phyloP scores from a whole-genome alignment of 1,140 invertebrate species.

The Prorops nasuta region DNA sequence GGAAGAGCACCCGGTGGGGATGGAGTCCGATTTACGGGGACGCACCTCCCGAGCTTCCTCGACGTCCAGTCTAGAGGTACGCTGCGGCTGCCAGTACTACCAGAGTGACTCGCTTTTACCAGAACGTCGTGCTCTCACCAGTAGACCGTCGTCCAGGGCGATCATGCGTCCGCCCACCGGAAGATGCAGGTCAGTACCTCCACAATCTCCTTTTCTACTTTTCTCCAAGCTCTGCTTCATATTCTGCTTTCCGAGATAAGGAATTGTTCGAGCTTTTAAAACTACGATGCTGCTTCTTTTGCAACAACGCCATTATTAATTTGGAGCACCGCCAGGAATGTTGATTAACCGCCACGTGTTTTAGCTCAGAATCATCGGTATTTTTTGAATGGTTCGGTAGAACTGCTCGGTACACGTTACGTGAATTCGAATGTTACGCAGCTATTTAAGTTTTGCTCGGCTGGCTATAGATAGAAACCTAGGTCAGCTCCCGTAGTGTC shows the following conservation, averaged over 20 bases:
- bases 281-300: too few relatives aligned
- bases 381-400: too few relatives aligned
- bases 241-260: too few relatives aligned
- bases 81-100: slow-evolving; percentile 82
- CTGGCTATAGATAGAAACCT: slow-evolving; percentile 53
- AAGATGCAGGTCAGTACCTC: slow-evolving; percentile 38
- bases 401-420: slow-evolving; percentile 28
- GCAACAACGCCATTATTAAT: too few relatives aligned
- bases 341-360: too few relatives aligned
- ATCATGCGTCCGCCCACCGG: slow-evolving; percentile 28
- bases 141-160: slow-evolving; percentile 40
- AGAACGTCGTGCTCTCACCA: slow-evolving; percentile 66
- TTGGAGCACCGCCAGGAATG: too few relatives aligned
- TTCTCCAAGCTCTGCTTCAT: too few relatives aligned
- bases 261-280: too few relatives aligned
- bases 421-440: slow-evolving; percentile 15
- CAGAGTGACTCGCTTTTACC: slow-evolving; percentile 74
- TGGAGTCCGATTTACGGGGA: slow-evolving; percentile 41
- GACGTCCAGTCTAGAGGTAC: slow-evolving; percentile 69
- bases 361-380: too few relatives aligned
- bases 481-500: slow-evolving; percentile 43
- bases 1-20: slow-evolving; percentile 30
- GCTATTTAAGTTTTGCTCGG: slow-evolving; percentile 54
- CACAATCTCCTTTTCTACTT: too few relatives aligned
- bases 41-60: slow-evolving; percentile 60